These are phyloP conservation scores for Astyanax mexicanus DNA, from an alignment of 2,797 vertebrate genomes.

Conservation along the genomic window DNA sequence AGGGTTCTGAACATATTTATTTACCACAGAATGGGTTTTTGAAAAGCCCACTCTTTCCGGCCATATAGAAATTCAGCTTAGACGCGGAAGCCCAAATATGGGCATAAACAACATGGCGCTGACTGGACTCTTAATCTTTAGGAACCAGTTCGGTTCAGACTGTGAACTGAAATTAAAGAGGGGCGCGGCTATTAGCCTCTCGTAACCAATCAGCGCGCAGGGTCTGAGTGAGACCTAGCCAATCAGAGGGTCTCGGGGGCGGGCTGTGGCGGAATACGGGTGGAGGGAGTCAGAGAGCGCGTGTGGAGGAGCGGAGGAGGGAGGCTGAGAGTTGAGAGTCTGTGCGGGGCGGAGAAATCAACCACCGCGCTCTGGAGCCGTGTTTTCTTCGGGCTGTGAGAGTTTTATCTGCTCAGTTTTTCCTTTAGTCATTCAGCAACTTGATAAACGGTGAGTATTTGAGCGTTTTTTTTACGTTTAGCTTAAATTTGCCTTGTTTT, in stretches of 20 bases:
- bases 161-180: too few relatives aligned
- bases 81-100: too few relatives aligned
- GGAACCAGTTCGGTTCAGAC: too few relatives aligned
- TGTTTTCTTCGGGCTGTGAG: conserved; percentile 23
- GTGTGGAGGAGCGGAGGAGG: conserved; percentile 68
- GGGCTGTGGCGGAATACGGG: not conserved
- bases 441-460: not conserved
- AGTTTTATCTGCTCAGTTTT: conserved; percentile 22
- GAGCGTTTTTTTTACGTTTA: not conserved
- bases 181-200: too few relatives aligned
- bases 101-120: too few relatives aligned
- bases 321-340: conserved; percentile 61
- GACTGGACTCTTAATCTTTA: too few relatives aligned
- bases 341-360: conserved; percentile 47
- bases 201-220: not conserved
- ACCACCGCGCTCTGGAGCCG: not conserved
- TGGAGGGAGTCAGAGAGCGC: conserved; percentile 70
- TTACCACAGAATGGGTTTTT: too few relatives aligned
- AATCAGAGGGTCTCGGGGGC: not conserved
- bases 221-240: not conserved
- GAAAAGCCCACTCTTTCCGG: too few relatives aligned
- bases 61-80: too few relatives aligned
- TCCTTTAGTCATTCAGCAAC: not conserved
- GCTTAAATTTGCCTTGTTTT: not conserved
- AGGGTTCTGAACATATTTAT: too few relatives aligned